Evolutionary conservation across 1,140 invertebrate species (phyloP), one percentile per base, ranked within the genome.

Genomic region (Tribolium madens): DNA sequence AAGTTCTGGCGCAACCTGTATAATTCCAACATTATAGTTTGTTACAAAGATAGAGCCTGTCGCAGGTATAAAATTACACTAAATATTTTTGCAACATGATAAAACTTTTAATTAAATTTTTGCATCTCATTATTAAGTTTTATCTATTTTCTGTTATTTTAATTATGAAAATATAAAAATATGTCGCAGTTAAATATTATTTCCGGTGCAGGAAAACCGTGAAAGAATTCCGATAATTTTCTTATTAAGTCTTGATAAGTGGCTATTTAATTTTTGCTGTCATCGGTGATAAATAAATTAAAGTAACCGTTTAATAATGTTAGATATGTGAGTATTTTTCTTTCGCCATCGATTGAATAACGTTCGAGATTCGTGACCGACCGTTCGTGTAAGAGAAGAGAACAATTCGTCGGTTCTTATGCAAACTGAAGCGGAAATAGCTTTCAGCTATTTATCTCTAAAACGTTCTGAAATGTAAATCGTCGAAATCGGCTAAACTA

Each of bases 401-500:
- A 64, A 64, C 57, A 64, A 64, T 64, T 64, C 57, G 26, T 64
- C 3, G 26, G 57, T 64, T 26, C 57, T 64, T 64, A 64, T 64
- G 57, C 57, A 72, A 72, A 52, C 46, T 72, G 70, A 52, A 50
- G 70, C 46, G 46, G 46, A 72, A 72, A 72, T 72, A 72, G 46
- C 46, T 72, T 10, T n/a, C 14, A 72, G 70, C 70, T 72, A 72
- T 72, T 72, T 72, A 72, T 72, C 70, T 72, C 18, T 72, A 72
- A 72, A 72, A 72, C 70, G 70, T 48, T 72, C 46, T 72, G 73
- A 47, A 75, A 75, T 75, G 73, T 75, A 75, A 75, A 75, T 75
- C 73, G 73, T 57, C 17, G 46, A 74, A 74, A 74, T 74, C 72
- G 72, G 72, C 72, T 74, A 60, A 74, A 74, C 72, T 72, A 72